Evolutionary conservation across 1,140 invertebrate species (phyloP).

Genomic region (Stegodyphus dumicola): DNA sequence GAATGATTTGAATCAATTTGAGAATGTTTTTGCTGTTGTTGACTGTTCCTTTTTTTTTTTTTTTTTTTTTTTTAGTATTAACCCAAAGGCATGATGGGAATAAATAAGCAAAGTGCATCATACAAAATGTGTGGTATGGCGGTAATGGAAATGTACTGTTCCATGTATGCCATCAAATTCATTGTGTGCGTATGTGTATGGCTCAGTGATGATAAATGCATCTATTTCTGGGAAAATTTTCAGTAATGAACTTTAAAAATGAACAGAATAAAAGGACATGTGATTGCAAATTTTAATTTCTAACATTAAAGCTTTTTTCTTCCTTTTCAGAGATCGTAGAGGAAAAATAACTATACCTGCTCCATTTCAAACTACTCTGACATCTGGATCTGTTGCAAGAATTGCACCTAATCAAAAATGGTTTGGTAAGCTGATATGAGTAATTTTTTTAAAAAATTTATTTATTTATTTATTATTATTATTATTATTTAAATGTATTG

Average conservation of each 20-base stretch:
- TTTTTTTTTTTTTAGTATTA: too few relatives aligned
- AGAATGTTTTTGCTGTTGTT: too few relatives aligned
- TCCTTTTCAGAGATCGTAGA: slow-evolving; percentile 74
- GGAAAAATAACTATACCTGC: slow-evolving; percentile 95
- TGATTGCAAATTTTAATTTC: background rate
- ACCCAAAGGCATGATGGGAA: too few relatives aligned
- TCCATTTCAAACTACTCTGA: slow-evolving; percentile 90
- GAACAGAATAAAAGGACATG: background rate
- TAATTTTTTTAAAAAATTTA: background rate
- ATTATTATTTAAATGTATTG: background rate
- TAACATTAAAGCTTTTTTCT: background rate
- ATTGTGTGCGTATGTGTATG: background rate
- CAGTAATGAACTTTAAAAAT: background rate
- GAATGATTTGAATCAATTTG: too few relatives aligned
- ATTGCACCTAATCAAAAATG: slow-evolving; percentile 98
- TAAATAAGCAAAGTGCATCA: too few relatives aligned
- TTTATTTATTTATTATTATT: background rate
- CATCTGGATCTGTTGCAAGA: slow-evolving; percentile 90
- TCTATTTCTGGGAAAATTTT: background rate
- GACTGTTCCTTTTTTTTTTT: too few relatives aligned
- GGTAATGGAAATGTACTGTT: background rate
- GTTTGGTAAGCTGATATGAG: slow-evolving; percentile 83
- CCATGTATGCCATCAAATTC: background rate
- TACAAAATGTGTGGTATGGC: background rate
- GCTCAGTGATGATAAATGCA: background rate